Percentiles rank a stretch among this genome's conserved stretches.
Evolutionary conservation across 2,888 invertebrate species (phyloP).

Genomic region (Harpalus rufipes): DNA sequence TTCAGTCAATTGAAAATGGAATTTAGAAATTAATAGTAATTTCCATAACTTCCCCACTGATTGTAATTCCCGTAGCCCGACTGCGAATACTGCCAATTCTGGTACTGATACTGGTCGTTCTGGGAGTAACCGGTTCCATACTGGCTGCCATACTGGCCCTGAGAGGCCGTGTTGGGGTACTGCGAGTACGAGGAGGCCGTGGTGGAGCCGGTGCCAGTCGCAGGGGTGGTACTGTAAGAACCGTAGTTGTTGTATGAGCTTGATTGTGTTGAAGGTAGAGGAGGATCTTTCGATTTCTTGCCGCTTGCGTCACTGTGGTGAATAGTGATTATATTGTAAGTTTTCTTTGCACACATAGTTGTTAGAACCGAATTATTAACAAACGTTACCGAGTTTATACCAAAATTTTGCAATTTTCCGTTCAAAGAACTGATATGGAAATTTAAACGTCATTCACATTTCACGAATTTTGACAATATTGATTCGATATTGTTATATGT

Average conservation of each 20-base stretch:
- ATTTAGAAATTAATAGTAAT: constrained; percentile 57
- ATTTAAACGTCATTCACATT: constrained; percentile 59
- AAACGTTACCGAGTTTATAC: constrained; percentile 21
- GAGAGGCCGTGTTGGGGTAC: constrained; percentile 75
- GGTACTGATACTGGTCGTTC: constrained; percentile 80
- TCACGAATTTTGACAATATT: constrained; percentile 38
- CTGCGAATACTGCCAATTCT: constrained; percentile 81
- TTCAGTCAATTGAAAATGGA: constrained; percentile 38
- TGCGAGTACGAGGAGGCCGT: constrained; percentile 71
- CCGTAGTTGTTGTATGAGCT: constrained; percentile 74
- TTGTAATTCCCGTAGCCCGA: constrained; percentile 80
- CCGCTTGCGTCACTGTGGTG: constrained; percentile 67
- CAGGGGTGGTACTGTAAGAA: constrained; percentile 76
- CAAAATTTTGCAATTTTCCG: constrained; percentile 24
- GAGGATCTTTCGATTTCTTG: constrained; percentile 76
- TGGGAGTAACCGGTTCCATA: constrained; percentile 79
- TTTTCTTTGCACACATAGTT: constrained; percentile 38
- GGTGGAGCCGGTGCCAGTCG: constrained; percentile 72
- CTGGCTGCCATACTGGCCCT: constrained; percentile 79
- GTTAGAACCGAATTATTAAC: background rate
- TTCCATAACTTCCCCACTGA: constrained; percentile 81
- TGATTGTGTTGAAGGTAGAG: constrained; percentile 73
- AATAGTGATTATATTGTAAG: constrained; percentile 33
- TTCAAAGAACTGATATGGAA: constrained; percentile 58
- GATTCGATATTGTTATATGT: constrained; percentile 9